Evolutionary conservation across 1,140 invertebrate species (phyloP).

Genomic region (Brevipalpus yothersi): DNA sequence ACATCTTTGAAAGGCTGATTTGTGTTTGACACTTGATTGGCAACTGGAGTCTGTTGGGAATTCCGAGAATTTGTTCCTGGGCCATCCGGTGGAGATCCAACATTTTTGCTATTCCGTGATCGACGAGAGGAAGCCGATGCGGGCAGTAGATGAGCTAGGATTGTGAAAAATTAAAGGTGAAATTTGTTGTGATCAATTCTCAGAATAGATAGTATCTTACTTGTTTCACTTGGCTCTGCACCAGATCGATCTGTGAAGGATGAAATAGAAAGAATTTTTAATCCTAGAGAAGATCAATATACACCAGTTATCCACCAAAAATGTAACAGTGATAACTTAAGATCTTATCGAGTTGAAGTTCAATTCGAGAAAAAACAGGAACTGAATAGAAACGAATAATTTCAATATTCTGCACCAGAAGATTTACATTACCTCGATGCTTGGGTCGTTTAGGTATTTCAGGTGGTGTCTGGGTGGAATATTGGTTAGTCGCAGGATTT

Average conservation of each 20-base stretch:
- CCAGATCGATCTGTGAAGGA: not conserved
- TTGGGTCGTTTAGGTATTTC: slow-evolving; percentile 89
- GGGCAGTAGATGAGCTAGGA: slow-evolving; percentile 7
- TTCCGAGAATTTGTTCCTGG: not conserved
- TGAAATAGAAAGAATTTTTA: not conserved
- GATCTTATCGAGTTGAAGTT: not conserved
- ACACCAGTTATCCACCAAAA: no score
- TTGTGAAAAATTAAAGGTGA: not conserved
- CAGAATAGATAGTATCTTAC: slow-evolving; percentile 1
- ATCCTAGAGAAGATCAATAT: not conserved
- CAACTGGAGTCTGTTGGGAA: not conserved
- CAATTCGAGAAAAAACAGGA: not conserved
- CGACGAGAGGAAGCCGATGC: slow-evolving; percentile 1
- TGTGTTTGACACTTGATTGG: not conserved
- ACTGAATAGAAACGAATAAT: not conserved
- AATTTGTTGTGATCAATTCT: not conserved
- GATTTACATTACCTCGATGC: slow-evolving; percentile 47
- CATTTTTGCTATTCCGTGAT: slow-evolving; percentile 6
- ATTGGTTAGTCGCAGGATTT: slow-evolving; percentile 4
- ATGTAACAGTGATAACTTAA: no score
- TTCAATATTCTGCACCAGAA: not conserved
- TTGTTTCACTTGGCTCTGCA: slow-evolving; percentile 7
- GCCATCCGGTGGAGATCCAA: not conserved
- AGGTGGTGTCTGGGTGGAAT: slow-evolving; percentile 55
- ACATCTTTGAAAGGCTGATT: slow-evolving; percentile 1